Evolutionary conservation across 2,113 vertebrate genomes (phyloP).

Genomic region (Pholis gunnellus): DNA sequence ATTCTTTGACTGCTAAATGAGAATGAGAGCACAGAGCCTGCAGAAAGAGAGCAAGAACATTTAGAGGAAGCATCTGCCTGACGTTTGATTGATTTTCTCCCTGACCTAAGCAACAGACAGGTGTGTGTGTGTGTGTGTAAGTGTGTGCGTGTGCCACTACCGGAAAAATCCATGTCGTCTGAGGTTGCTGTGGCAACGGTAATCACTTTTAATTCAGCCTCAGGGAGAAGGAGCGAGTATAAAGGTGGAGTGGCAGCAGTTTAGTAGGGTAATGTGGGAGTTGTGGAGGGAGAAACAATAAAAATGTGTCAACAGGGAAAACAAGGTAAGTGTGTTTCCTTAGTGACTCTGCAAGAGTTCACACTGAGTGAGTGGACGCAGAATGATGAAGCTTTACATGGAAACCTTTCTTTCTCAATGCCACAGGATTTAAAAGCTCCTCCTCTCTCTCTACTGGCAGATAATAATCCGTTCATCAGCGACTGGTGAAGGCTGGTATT

Average conservation of each 20-base stretch:
- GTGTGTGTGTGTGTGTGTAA: neutral
- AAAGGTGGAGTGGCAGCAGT: constrained; percentile 54
- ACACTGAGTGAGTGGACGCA: constrained; percentile 7
- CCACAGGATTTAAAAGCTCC: constrained; percentile 46
- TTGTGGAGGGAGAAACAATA: constrained; percentile 43
- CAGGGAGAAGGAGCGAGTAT: constrained; percentile 43
- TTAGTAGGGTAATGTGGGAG: constrained; percentile 47
- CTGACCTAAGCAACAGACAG: constrained; percentile 40
- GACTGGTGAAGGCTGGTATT: constrained; percentile 41
- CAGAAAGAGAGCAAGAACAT: constrained; percentile 1
- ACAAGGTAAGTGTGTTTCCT: constrained; percentile 30
- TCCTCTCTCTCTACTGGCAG: constrained; percentile 36
- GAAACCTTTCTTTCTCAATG: constrained; percentile 61
- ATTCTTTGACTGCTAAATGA: constrained; percentile 36
- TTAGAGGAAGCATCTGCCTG: constrained; percentile 47
- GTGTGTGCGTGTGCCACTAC: constrained; percentile 52
- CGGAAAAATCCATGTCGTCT: constrained; percentile 84
- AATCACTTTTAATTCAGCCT: constrained; percentile 81
- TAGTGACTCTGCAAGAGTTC: constrained; percentile 27
- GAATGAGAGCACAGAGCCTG: neutral
- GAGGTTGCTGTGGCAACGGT: constrained; percentile 87
- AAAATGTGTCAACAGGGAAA: constrained; percentile 50
- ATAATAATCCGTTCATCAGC: constrained; percentile 59
- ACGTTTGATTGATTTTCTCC: constrained; percentile 60
- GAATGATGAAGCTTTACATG: constrained; percentile 58